phyloP scores from a whole-genome alignment of 2,888 invertebrate genomes.

The Candidula unifasciata region DNA sequence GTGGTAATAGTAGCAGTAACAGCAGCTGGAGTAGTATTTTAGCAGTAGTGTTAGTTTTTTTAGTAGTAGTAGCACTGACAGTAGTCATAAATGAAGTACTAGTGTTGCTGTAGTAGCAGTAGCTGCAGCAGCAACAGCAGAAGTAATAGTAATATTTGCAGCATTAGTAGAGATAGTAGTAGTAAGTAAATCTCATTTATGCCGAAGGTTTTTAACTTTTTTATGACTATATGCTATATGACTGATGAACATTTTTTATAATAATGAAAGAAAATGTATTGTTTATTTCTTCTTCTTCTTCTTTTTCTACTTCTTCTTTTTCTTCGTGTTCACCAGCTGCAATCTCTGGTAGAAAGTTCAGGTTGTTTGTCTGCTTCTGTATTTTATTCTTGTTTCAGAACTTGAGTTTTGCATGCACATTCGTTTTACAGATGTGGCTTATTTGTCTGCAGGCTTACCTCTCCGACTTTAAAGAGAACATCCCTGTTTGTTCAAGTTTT shows the following conservation, averaged over 20 bases:
- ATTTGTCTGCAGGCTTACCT: too few relatives aligned
- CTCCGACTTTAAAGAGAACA: too few relatives aligned
- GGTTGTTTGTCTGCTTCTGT: too few relatives aligned
- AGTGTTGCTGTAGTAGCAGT: conserved; percentile 5
- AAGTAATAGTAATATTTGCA: conserved; percentile 15
- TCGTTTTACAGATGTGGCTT: too few relatives aligned
- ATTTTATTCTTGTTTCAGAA: too few relatives aligned
- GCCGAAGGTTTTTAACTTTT: too few relatives aligned
- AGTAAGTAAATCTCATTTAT: conserved; percentile 5
- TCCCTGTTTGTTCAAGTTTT: neutral
- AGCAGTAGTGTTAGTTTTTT: neutral
- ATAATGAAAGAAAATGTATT: neutral
- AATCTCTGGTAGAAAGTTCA: too few relatives aligned
- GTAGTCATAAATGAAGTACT: conserved; percentile 15
- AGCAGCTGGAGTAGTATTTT: neutral
- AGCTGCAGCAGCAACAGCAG: neutral
- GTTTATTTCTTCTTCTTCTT: too few relatives aligned
- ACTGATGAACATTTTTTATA: neutral
- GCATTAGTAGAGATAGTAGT: neutral
- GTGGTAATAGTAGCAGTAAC: conserved; percentile 24
- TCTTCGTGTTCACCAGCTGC: too few relatives aligned
- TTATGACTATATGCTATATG: too few relatives aligned
- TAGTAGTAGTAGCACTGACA: conserved; percentile 1
- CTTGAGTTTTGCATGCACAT: too few relatives aligned
- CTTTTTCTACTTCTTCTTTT: too few relatives aligned